These are phyloP conservation scores for Athripsodes cinereus DNA, from an alignment of 2,888 invertebrate species.

Conservation along the genomic window DNA sequence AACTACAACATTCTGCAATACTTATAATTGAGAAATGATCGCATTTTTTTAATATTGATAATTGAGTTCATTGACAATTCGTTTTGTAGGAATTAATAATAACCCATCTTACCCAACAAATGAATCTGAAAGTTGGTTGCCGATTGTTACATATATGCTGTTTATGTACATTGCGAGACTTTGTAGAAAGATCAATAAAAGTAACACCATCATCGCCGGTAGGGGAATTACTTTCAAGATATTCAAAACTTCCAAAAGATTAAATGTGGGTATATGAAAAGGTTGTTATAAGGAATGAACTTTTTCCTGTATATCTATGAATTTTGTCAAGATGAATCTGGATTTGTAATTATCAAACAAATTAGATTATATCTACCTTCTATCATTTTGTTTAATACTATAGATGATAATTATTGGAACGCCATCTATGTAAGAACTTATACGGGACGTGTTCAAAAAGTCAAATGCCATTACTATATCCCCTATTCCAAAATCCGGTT, in stretches of 20 bases:
- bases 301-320: too few species aligned
- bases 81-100: background rate
- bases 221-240: background rate
- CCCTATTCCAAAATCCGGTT: background rate
- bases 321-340: too few species aligned
- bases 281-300: too few species aligned
- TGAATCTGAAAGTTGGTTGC: background rate
- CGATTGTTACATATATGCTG: background rate
- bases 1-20: background rate
- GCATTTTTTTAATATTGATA: background rate
- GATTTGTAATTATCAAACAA: too few species aligned
- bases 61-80: background rate
- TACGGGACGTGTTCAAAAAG: background rate
- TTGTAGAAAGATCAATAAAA: background rate
- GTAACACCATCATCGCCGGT: background rate
- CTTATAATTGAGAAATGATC: background rate
- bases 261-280: too few species aligned
- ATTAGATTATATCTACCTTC: too few species aligned
- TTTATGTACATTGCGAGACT: background rate
- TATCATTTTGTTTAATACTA: background rate
- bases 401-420: background rate
- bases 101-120: background rate
- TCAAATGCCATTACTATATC: background rate
- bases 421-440: background rate
- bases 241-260: too few species aligned